Base-by-base conservation (phyloP, 2,797 vertebrate species). In the Geotrypetes seraphini region DNA sequence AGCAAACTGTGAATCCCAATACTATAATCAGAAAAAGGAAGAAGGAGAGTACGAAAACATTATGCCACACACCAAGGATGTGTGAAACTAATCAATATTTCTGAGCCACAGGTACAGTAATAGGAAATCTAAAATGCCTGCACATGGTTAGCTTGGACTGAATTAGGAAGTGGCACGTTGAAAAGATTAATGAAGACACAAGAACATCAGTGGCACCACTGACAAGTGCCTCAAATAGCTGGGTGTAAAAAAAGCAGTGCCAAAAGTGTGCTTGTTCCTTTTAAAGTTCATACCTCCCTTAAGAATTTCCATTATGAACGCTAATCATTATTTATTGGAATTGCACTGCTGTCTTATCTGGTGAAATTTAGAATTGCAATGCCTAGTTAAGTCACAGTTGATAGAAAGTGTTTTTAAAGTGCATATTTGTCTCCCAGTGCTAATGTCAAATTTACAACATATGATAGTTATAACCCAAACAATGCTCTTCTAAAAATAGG, bases 101-200 rank as follows among this genome's bases (percentile, higher is more conserved):
- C 63, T 57, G 53, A 67, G 70, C 58, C 48, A 41, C 38, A 59
- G 56, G 50, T 73, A 71, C 47, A 55, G 59, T 78, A 75, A 78
- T 54, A 71, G 70, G 60, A 60, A 66, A 81, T 81, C 73, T 66
- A 55, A 69, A 71, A 54, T 39, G 59, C 50, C 50, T 42, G 53
- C 40, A 57, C 66, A 68, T 43, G 37, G 55, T 56, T 60, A 44
- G 46, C 54, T 54, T 63, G 61, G n/a, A 56, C 45, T 60, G 61
- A 52, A 59, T 68, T 63, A 57, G 57, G 72, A 70, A 58, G 47
- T 44, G 71, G 58, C 55, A 62, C 60, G 53, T 64, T 56, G 57
- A 57, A 59, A 65, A 50, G 57, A 66, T 66, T 85, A 82, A 85
- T 78, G 76, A 82, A 83, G 82, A 84, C 57, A 71, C n/a, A n/a